Evolutionary conservation across 2,797 vertebrate genomes (phyloP).

Genomic region (Danio albolineatus): DNA sequence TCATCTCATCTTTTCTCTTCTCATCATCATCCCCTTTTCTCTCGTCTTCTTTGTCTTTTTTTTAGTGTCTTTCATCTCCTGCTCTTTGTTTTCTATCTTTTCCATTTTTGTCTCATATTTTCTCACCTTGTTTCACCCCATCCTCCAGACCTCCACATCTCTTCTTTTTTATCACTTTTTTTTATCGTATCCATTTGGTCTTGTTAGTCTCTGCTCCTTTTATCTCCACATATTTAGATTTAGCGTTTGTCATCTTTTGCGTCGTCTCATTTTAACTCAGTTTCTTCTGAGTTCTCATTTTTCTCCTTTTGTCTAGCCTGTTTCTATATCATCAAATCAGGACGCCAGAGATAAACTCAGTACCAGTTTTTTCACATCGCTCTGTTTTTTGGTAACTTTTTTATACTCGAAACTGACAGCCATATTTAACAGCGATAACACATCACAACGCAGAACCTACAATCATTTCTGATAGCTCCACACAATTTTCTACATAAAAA

Average conservation of each 20-base stretch:
- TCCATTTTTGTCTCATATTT: too few species aligned
- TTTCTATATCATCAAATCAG: slow-evolving; percentile 29
- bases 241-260: too few species aligned
- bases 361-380: slow-evolving; percentile 30
- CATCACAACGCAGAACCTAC: slow-evolving; percentile 7
- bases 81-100: too few species aligned
- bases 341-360: slow-evolving; percentile 18
- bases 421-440: slow-evolving; percentile 44
- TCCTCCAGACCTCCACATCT: background rate
- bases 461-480: background rate
- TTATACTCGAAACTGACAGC: slow-evolving; percentile 51
- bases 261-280: background rate
- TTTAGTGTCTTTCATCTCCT: background rate
- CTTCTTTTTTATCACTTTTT: background rate
- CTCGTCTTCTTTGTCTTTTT: too few species aligned
- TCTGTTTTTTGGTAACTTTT: slow-evolving; percentile 46
- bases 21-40: too few species aligned
- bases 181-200: too few species aligned
- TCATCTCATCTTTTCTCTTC: too few species aligned
- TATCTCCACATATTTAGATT: too few species aligned
- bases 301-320: background rate
- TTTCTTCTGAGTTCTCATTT: background rate
- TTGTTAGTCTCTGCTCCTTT: too few species aligned
- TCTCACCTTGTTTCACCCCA: background rate
- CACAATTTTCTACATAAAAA: background rate